Base-by-base conservation (phyloP, 2,113 vertebrate genomes). In the Ammodytes dubius region DNA sequence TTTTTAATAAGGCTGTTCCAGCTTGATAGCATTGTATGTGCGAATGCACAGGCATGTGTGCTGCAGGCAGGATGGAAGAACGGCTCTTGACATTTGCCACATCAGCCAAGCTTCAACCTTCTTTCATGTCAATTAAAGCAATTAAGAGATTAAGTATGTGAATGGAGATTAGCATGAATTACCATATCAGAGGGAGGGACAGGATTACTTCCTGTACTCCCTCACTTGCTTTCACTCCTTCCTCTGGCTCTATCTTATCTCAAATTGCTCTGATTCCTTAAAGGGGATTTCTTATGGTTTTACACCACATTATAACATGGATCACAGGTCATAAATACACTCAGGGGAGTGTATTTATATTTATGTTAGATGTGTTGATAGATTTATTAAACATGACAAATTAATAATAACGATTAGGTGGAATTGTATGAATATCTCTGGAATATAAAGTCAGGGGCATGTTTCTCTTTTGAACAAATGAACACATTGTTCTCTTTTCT, bases 71-170 rank as follows among this genome's bases (percentile, higher is more conserved):
- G 12, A 59, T 71, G 35, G 35, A 63, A 70, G 46, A 35, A 52
- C 53, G 47, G 40, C 74, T 82, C 74, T 85, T 88, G 83, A 87
- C 81, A 79, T 83, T 87, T 86, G 56, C 57, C 72, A 74, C 73
- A 83, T 90, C 56, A 84, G 68, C 45, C 66, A 45, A 65, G 70
- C 68, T 53, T 83, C 77, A 88, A 85, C 77, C 50, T 79, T 83
- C 80, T 91, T 92, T 91, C 76, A 92, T 91, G 82, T 92, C 85
- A 92, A 89, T 92, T 91, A 93, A 90, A 89, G 87, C 87, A 92
- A 93, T 92, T 92, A 91, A 81, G 86, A 90, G 89, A 92, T 94
- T 93, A 93, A 82, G 77, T 47, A 58, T 74, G 67, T 86, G 84
- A 91, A 92, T 87, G 79, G 73, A 90, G 89, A 89, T 92, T 89